Evolutionary conservation across 2,797 vertebrate genomes (phyloP).

Genomic region (Leuciscus waleckii): DNA sequence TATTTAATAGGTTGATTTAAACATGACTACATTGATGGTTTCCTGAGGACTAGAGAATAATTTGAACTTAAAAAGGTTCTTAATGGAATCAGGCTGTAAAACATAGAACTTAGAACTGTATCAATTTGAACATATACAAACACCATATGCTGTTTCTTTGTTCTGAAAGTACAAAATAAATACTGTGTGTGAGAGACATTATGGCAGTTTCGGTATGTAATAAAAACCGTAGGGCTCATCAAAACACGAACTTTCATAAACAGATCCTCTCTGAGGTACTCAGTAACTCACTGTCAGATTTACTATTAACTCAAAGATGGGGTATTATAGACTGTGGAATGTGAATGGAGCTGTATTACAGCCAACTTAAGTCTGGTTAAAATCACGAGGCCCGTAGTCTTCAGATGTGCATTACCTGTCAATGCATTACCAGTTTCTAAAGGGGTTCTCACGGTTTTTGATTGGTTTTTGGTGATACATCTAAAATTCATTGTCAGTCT

Average conservation of each 20-base stretch:
- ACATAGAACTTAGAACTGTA: too few relatives aligned
- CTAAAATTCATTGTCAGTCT: not conserved
- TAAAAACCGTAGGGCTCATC: conserved; percentile 31
- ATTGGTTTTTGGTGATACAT: not conserved
- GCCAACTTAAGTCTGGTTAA: conserved; percentile 25
- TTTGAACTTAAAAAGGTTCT: not conserved
- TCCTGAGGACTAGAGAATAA: not conserved
- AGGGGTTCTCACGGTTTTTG: not conserved
- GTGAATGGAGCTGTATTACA: conserved; percentile 45
- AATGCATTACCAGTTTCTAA: not conserved
- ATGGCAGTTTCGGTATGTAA: conserved; percentile 1
- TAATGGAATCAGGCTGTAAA: not conserved
- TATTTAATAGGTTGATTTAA: not conserved
- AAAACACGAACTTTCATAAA: not conserved
- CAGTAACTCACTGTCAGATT: conserved; percentile 72
- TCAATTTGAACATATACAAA: not conserved
- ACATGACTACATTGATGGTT: not conserved
- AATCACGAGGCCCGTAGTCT: not conserved
- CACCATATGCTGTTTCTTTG: not conserved
- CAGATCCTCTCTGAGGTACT: conserved; percentile 59
- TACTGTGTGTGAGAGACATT: not conserved
- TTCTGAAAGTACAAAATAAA: not conserved
- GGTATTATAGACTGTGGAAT: conserved; percentile 47
- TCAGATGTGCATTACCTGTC: not conserved
- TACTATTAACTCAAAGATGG: conserved; percentile 71